Percentiles rank a stretch among this genome's conserved stretches.
Conservation (phyloP, 2,113 vertebrate genomes). For the Hyla sarda region DNA sequence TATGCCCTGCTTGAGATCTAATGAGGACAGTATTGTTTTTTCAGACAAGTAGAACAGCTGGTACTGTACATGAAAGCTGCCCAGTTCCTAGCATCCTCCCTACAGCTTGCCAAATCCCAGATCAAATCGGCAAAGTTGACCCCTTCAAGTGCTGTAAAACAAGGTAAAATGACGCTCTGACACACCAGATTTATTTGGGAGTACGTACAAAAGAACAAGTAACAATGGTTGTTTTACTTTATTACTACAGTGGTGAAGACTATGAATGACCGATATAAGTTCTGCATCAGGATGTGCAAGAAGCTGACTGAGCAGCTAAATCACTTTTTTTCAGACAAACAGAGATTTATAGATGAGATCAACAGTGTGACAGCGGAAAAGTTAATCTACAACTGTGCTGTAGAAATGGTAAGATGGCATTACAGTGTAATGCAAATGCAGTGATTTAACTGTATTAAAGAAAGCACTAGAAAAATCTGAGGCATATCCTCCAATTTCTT, state of each 20-base stretch:
- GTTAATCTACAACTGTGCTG: slow-evolving; percentile 94
- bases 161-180: slow-evolving; percentile 74
- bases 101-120: slow-evolving; percentile 95
- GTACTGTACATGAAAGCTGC: slow-evolving; percentile 96
- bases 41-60: slow-evolving; percentile 93
- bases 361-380: slow-evolving; percentile 97
- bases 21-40: slow-evolving; percentile 16
- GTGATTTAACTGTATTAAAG: not conserved
- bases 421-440: not conserved
- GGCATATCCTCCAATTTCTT: too few relatives aligned
- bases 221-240: not conserved
- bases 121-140: slow-evolving; percentile 94
- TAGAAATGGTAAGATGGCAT: slow-evolving; percentile 85
- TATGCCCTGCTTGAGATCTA: not conserved
- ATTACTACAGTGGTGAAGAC: slow-evolving; percentile 85
- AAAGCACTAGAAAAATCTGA: too few relatives aligned
- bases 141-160: slow-evolving; percentile 92
- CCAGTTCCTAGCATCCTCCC: slow-evolving; percentile 90
- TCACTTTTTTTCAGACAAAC: slow-evolving; percentile 96
- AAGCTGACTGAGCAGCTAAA: slow-evolving; percentile 90
- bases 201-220: not conserved
- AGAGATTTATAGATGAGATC: slow-evolving; percentile 94
- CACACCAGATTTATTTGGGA: not conserved
- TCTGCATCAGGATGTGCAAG: slow-evolving; percentile 92
- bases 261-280: slow-evolving; percentile 94